These are phyloP conservation scores for Lasius fuliginosus DNA, from an alignment of 2,888 invertebrate species.

Conservation along the genomic window DNA sequence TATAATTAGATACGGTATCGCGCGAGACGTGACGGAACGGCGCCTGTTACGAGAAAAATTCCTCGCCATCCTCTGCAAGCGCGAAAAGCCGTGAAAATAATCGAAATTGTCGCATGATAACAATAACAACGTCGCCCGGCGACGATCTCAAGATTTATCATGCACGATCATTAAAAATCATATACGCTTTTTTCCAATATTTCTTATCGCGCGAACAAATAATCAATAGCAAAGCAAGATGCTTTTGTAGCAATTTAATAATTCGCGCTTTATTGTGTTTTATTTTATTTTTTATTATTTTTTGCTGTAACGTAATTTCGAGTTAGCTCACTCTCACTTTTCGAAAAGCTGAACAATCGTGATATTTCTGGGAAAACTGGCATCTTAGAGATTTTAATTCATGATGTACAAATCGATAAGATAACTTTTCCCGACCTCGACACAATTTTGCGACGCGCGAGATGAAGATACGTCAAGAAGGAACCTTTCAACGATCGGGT, in stretches of 20 bases:
- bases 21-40: constrained; percentile 62
- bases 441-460: constrained; percentile 43
- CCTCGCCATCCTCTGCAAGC: constrained; percentile 48
- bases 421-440: constrained; percentile 60
- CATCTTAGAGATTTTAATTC: constrained; percentile 2
- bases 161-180: neutral
- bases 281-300: neutral
- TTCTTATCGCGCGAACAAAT: neutral
- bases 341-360: neutral
- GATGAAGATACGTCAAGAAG: constrained; percentile 33
- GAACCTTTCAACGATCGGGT: constrained; percentile 27
- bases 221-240: neutral
- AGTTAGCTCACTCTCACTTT: neutral
- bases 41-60: constrained; percentile 40
- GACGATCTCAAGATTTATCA: neutral
- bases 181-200: neutral
- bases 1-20: constrained; percentile 66
- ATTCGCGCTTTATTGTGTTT: neutral
- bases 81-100: constrained; percentile 52
- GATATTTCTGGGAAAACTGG: constrained; percentile 8
- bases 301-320: neutral
- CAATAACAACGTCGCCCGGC: neutral
- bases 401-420: constrained; percentile 9
- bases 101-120: constrained; percentile 28
- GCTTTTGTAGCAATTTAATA: neutral